Evolutionary conservation across 2,113 vertebrate genomes (phyloP).

Genomic region (Climacteris rufus): DNA sequence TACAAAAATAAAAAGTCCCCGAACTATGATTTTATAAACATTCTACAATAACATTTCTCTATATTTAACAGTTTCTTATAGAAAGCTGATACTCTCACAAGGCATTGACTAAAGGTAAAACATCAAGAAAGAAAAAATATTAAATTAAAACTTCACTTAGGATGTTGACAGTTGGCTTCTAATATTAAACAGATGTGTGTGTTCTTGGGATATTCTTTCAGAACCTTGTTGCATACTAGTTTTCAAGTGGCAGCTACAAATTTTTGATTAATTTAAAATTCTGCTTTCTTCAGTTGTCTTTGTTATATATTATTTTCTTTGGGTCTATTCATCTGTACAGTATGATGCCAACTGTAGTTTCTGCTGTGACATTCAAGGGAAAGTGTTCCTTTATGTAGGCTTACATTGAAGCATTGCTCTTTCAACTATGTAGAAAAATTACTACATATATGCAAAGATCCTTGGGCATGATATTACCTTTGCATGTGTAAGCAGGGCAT

Average conservation of each 20-base stretch:
- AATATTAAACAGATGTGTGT: conserved; percentile 96
- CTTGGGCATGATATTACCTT: background rate
- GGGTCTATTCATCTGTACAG: background rate
- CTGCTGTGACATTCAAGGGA: background rate
- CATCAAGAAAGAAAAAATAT: conserved; percentile 98
- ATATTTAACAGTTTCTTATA: conserved; percentile 93
- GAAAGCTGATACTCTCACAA: conserved; percentile 95
- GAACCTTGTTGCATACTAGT: conserved; percentile 70
- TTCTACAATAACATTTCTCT: conserved; percentile 98
- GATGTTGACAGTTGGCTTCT: conserved; percentile 93
- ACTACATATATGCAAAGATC: conserved; percentile 24
- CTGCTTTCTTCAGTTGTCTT: conserved; percentile 49
- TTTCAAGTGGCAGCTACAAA: conserved; percentile 80
- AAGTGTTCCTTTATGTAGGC: background rate
- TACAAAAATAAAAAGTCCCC: conserved; percentile 83
- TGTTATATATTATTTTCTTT: conserved; percentile 41
- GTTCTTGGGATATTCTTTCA: conserved; percentile 83
- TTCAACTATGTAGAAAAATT: conserved; percentile 28
- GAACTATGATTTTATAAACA: conserved; percentile 97
- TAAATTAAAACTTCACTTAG: conserved; percentile 97
- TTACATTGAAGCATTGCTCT: conserved; percentile 7
- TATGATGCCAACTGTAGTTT: background rate
- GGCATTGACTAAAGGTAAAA: conserved; percentile 97
- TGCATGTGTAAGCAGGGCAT: background rate
- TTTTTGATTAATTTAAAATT: conserved; percentile 77